Percentiles rank a stretch among this genome's conserved stretches.
phyloP scores from a whole-genome alignment of 1,140 invertebrate genomes.

The Dreissena rostriformis region DNA sequence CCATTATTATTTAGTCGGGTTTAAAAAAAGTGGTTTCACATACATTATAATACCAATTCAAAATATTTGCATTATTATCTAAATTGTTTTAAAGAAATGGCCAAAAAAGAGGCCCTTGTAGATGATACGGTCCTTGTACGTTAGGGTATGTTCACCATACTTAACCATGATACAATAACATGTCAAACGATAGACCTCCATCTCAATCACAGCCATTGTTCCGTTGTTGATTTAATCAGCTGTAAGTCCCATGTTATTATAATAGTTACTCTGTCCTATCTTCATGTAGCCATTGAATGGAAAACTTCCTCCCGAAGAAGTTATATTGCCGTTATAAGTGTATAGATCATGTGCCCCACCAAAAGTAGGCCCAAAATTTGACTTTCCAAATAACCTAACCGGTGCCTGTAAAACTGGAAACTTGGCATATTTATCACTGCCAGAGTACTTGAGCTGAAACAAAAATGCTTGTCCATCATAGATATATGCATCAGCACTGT shows the following conservation, averaged over 20 bases:
- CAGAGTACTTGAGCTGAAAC: too few species aligned
- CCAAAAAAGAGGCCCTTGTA: too few species aligned
- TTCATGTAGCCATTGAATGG: conserved; percentile 13
- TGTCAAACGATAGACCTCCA: conserved; percentile 46
- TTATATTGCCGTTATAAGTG: conserved; percentile 17
- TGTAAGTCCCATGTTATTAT: conserved; percentile 5
- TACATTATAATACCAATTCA: too few species aligned
- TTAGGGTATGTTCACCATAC: too few species aligned
- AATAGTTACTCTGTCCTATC: conserved; percentile 6
- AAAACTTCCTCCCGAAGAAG: not conserved
- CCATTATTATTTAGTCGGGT: too few species aligned
- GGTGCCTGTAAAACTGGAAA: not conserved
- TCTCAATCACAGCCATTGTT: conserved; percentile 28
- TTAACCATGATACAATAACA: conserved; percentile 8
- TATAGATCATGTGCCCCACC: conserved; percentile 28
- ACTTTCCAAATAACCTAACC: conserved; percentile 4
- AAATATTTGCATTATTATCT: too few species aligned
- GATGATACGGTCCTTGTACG: too few species aligned
- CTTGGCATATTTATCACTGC: too few species aligned
- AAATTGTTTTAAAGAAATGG: not conserved
- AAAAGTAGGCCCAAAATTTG: conserved; percentile 38
- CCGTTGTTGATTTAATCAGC: conserved; percentile 15
- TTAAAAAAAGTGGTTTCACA: too few species aligned
- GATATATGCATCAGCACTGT: too few species aligned
- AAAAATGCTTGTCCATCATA: too few species aligned